Evolutionary conservation across 2,888 invertebrate species (phyloP).

Genomic region (Trilocha varians): DNA sequence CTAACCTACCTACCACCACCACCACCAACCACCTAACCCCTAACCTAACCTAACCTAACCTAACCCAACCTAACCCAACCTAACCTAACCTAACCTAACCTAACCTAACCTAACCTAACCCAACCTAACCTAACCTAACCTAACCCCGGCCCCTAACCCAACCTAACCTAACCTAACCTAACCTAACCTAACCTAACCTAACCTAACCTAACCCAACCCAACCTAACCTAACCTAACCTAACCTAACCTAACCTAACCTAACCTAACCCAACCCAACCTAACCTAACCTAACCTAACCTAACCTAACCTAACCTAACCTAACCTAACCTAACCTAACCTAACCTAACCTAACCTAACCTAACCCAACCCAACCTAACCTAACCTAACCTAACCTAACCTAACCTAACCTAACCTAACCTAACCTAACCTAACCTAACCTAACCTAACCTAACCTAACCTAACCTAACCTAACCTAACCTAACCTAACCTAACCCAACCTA

Average conservation of each 20-base stretch:
- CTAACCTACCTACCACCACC: constrained; percentile 4
- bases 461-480: constrained; percentile 8
- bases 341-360: constrained; percentile 8
- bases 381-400: constrained; percentile 7
- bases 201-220: constrained; percentile 12
- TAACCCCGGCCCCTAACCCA: constrained; percentile 8
- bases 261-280: constrained; percentile 9
- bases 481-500: constrained; percentile 9
- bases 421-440: constrained; percentile 8
- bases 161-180: constrained; percentile 12
- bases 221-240: constrained; percentile 11
- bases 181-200: constrained; percentile 13
- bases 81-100: constrained; percentile 12
- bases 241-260: constrained; percentile 11
- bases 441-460: constrained; percentile 12
- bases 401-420: constrained; percentile 9
- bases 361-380: constrained; percentile 3
- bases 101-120: constrained; percentile 12
- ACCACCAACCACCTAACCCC: no score
- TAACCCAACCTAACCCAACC: constrained; percentile 10
- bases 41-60: constrained; percentile 9
- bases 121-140: constrained; percentile 10
- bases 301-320: constrained; percentile 12
- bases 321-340: constrained; percentile 11
- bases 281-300: constrained; percentile 12